Evolutionary conservation across 2,797 vertebrate species (phyloP).

Genomic region (Chloroceryle inda): DNA sequence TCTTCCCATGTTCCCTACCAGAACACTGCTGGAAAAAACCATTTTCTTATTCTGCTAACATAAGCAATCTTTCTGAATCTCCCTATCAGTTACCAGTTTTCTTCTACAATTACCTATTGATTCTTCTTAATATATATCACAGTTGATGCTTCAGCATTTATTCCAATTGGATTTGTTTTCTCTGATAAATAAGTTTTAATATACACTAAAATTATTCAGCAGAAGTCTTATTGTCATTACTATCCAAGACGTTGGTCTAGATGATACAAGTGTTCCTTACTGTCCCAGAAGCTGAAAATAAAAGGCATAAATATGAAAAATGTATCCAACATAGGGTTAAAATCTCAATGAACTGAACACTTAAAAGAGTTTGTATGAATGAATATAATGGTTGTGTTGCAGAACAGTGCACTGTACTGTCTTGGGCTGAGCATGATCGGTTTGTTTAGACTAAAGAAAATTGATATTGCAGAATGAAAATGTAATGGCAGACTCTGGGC

Average conservation of each 20-base stretch:
- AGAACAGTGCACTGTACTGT: not conserved
- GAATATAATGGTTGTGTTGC: not conserved
- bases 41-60: not conserved
- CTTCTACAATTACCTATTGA: not conserved
- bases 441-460: not conserved
- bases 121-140: not conserved
- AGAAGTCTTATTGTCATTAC: not conserved
- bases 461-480: not conserved
- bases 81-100: not conserved
- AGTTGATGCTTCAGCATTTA: not conserved
- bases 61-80: not conserved
- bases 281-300: not conserved
- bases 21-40: not conserved
- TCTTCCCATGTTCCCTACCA: not conserved
- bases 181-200: not conserved
- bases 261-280: not conserved
- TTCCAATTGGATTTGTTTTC: not conserved
- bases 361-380: not conserved
- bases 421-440: not conserved
- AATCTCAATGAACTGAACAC: not conserved
- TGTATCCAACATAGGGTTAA: not conserved
- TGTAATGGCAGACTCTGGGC: not conserved
- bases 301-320: not conserved
- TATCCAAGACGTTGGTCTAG: not conserved
- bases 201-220: not conserved